A percentile compares a stretch with the other conserved stretches of the same genome.
phyloP scores from a whole-genome alignment of 2,888 invertebrate genomes.

The Acleris laterana region DNA sequence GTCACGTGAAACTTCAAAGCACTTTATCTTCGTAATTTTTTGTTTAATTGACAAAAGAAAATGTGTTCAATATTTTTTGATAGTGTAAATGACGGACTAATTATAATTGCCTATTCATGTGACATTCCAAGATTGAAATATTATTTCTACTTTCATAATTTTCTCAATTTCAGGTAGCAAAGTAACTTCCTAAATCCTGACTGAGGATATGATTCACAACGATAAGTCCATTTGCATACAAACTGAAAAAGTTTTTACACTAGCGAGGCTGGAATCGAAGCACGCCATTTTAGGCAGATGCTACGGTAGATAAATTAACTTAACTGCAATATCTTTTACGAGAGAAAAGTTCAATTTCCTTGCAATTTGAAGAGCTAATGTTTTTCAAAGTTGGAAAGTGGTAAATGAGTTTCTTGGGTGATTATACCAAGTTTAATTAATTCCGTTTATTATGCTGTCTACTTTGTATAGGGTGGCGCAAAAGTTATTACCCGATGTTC shows the following conservation, averaged over 20 bases:
- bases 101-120: too few relatives aligned
- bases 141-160: background rate
- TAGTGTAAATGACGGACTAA: too few relatives aligned
- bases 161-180: background rate
- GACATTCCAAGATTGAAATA: too few relatives aligned
- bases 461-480: too few relatives aligned
- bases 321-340: background rate
- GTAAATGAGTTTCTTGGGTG: too few relatives aligned
- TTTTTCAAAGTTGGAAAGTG: too few relatives aligned
- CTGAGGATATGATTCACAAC: conserved; percentile 7
- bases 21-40: too few relatives aligned
- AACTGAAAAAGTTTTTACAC: conserved; percentile 20
- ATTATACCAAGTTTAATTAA: background rate
- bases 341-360: background rate
- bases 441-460: background rate
- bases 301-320: conserved; percentile 5
- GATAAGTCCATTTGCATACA: conserved; percentile 20
- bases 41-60: too few relatives aligned
- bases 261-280: background rate
- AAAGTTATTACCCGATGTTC: too few relatives aligned
- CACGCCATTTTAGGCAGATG: conserved; percentile 16
- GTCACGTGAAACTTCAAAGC: too few relatives aligned
- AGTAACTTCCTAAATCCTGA: conserved; percentile 9
- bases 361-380: too few relatives aligned
- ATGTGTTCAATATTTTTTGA: too few relatives aligned